Evolutionary conservation across 2,888 invertebrate genomes (phyloP).

Genomic region (Bellardia pandia): DNA sequence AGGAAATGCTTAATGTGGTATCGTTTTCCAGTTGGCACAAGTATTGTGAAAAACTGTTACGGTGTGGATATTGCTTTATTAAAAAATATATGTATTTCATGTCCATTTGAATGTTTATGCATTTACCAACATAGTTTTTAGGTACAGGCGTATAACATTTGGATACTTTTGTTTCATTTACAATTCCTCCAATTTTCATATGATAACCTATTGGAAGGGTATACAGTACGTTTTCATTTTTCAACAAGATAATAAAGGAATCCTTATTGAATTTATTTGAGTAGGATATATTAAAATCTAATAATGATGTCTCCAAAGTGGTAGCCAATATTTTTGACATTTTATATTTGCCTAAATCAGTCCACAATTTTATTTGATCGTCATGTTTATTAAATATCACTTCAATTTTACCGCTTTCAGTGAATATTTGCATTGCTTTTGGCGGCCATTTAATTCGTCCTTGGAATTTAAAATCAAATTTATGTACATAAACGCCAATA

Average conservation of each 20-base stretch:
- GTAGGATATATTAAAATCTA: conserved; percentile 85
- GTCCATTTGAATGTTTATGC: neutral
- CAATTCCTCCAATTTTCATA: conserved; percentile 86
- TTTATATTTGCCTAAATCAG: conserved; percentile 78
- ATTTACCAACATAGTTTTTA: conserved; percentile 78
- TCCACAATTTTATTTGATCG: conserved; percentile 78
- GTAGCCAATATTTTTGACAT: conserved; percentile 53
- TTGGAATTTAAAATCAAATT: conserved; percentile 85
- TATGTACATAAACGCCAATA: conserved; percentile 85
- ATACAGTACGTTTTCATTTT: conserved; percentile 81
- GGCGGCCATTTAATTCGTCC: conserved; percentile 88
- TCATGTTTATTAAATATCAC: conserved; percentile 84
- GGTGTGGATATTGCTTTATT: conserved; percentile 91
- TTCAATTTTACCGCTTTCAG: conserved; percentile 86
- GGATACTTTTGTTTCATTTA: conserved; percentile 85
- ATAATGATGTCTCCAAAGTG: conserved; percentile 12
- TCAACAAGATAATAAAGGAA: conserved; percentile 85
- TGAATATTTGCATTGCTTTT: conserved; percentile 84
- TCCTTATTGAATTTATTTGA: conserved; percentile 87
- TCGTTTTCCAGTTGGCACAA: conserved; percentile 83
- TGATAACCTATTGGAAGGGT: conserved; percentile 89
- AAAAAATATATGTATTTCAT: conserved; percentile 85
- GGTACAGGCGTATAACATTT: conserved; percentile 91
- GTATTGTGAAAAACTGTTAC: conserved; percentile 90
- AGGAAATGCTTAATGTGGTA: conserved; percentile 87